These are phyloP conservation scores for Lithophane socia DNA, from an alignment of 2,888 invertebrate genomes.

Conservation along the genomic window DNA sequence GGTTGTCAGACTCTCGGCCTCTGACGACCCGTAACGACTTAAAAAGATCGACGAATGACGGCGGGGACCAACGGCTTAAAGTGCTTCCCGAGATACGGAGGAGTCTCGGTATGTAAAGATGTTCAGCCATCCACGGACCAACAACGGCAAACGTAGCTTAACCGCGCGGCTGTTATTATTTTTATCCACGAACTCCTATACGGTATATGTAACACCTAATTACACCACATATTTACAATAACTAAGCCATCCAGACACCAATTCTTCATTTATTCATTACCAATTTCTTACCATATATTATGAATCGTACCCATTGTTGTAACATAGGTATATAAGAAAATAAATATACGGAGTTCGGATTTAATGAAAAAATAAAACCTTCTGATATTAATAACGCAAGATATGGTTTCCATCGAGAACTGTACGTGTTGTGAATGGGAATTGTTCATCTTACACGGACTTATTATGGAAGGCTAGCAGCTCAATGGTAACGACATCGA, in stretches of 20 bases:
- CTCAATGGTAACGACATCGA: conserved; percentile 23
- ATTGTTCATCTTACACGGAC: conserved; percentile 65
- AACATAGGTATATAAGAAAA: conserved; percentile 65
- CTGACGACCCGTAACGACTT: too few relatives aligned
- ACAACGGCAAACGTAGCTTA: too few relatives aligned
- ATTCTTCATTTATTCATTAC: conserved; percentile 31
- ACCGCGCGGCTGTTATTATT: too few relatives aligned
- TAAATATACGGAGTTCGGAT: conserved; percentile 72
- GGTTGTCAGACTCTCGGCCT: too few relatives aligned
- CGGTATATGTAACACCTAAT: too few relatives aligned
- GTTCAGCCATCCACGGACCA: too few relatives aligned
- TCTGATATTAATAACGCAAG: conserved; percentile 87
- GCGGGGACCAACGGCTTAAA: too few relatives aligned
- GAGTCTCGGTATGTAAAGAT: too few relatives aligned
- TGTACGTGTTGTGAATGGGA: conserved; percentile 80
- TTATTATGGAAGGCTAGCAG: conserved; percentile 67
- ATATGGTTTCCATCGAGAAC: conserved; percentile 85
- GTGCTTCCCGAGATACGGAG: too few relatives aligned
- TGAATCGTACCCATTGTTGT: conserved; percentile 47
- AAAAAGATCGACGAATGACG: too few relatives aligned
- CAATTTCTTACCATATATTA: conserved; percentile 50
- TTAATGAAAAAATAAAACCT: conserved; percentile 84
- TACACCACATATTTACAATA: not conserved
- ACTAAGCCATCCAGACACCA: not conserved
- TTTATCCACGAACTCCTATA: too few relatives aligned